These are phyloP conservation scores for Marisa cornuarietis DNA, from an alignment of 1,140 invertebrate genomes.

Conservation along the genomic window DNA sequence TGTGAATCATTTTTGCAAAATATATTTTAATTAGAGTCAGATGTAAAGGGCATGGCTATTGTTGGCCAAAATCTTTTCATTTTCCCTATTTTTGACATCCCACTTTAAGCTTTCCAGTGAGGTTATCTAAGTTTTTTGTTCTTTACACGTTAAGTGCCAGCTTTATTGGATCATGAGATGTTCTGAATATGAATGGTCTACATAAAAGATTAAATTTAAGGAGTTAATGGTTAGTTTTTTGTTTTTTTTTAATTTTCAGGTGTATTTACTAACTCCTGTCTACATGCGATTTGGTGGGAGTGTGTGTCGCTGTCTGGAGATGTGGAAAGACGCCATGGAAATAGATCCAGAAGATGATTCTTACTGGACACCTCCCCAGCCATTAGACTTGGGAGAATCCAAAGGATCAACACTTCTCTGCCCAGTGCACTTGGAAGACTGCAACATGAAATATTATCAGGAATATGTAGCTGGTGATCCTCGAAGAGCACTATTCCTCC, in stretches of 20 bases:
- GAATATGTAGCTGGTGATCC: slow-evolving; percentile 41
- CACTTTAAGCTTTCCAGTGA: not conserved
- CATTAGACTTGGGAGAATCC: not conserved
- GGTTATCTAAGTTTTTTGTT: no score
- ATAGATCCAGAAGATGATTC: slow-evolving; percentile 44
- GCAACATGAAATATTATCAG: slow-evolving; percentile 40
- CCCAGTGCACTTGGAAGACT: slow-evolving; percentile 41
- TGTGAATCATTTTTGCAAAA: not conserved
- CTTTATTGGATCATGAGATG: no score
- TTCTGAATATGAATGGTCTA: no score
- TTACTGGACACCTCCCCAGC: slow-evolving; percentile 43
- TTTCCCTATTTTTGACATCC: not conserved
- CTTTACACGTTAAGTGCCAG: no score
- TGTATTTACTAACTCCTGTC: slow-evolving; percentile 52
- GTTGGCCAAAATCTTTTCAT: not conserved
- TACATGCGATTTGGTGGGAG: slow-evolving; percentile 55
- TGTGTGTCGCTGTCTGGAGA: slow-evolving; percentile 45
- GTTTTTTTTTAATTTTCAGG: slow-evolving; percentile 30
- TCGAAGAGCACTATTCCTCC: slow-evolving; percentile 30
- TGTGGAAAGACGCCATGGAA: slow-evolving; percentile 44
- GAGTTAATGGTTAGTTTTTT: not conserved
- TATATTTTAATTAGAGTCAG: not conserved
- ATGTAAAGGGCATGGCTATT: not conserved
- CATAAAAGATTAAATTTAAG: no score
- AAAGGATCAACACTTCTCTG: slow-evolving; percentile 37